These are phyloP conservation scores for Melanogrammus aeglefinus DNA, from an alignment of 2,797 vertebrate genomes.

Conservation along the genomic window DNA sequence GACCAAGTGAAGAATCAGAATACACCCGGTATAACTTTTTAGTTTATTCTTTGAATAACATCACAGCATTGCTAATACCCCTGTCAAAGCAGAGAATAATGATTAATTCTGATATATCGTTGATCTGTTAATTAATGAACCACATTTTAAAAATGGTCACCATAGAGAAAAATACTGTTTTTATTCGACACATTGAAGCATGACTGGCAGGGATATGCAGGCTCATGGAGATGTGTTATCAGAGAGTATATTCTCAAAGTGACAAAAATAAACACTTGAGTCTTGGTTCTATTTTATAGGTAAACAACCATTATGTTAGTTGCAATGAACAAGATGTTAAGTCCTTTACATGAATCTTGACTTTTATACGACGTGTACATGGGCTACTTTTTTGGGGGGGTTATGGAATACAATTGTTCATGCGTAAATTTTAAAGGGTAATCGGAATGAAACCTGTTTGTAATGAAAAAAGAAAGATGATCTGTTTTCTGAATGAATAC, in stretches of 20 bases:
- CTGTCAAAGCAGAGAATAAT: neutral
- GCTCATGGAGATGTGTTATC: conserved; percentile 62
- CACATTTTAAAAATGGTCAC: conserved; percentile 19
- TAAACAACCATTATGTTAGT: conserved; percentile 43
- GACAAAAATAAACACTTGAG: conserved; percentile 53
- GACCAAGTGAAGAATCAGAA: neutral
- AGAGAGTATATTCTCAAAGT: conserved; percentile 50
- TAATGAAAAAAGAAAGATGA: neutral
- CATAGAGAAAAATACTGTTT: conserved; percentile 60
- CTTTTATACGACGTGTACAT: conserved; percentile 54
- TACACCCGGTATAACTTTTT: neutral
- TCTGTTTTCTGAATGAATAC: conserved; percentile 29
- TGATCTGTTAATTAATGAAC: neutral
- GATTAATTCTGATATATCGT: neutral
- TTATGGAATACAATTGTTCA: conserved; percentile 52
- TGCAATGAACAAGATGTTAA: conserved; percentile 51
- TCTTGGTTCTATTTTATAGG: conserved; percentile 54
- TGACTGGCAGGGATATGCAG: conserved; percentile 66
- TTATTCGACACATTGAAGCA: conserved; percentile 67
- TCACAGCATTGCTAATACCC: neutral
- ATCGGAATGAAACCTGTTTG: conserved; percentile 38
- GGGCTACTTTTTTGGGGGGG: conserved; percentile 44
- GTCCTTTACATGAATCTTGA: conserved; percentile 48
- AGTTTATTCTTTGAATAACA: neutral
- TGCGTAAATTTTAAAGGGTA: conserved; percentile 60